phyloP scores from a whole-genome alignment of 2,888 invertebrate genomes.

The Erynnis tages region DNA sequence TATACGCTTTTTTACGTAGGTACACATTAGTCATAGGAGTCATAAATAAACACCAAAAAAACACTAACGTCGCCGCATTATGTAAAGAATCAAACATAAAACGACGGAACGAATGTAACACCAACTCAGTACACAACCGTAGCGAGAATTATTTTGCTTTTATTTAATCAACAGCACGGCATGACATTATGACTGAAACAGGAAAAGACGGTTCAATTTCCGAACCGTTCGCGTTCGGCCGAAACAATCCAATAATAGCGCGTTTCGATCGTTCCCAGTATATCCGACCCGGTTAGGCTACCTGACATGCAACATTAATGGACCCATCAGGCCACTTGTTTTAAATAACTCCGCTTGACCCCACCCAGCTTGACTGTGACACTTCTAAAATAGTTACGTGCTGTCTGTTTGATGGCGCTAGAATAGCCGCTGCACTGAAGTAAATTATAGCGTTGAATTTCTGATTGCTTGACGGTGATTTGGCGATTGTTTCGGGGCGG shows the following conservation, averaged over 20 bases:
- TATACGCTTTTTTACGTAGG: too few relatives aligned
- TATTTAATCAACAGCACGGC: slow-evolving; percentile 44
- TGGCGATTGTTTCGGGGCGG: too few relatives aligned
- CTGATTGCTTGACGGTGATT: background rate
- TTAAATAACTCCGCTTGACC: slow-evolving; percentile 69
- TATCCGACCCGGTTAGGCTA: slow-evolving; percentile 68
- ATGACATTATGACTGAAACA: slow-evolving; percentile 41
- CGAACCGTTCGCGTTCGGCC: slow-evolving; percentile 53
- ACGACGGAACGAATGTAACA: background rate
- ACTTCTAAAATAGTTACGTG: slow-evolving; percentile 57
- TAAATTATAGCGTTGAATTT: slow-evolving; percentile 1
- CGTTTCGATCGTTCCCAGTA: slow-evolving; percentile 72
- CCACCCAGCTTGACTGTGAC: slow-evolving; percentile 50
- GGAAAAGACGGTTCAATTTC: slow-evolving; percentile 55
- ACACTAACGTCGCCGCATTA: background rate
- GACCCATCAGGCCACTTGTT: slow-evolving; percentile 63
- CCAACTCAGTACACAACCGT: slow-evolving; percentile 29
- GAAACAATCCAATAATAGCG: slow-evolving; percentile 73
- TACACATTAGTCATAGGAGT: too few relatives aligned
- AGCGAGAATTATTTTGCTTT: slow-evolving; percentile 46
- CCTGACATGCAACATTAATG: slow-evolving; percentile 72
- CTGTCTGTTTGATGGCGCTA: background rate
- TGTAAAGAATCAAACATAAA: background rate
- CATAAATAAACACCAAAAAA: too few relatives aligned
- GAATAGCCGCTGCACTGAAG: background rate